Base-by-base conservation (phyloP, 2,888 invertebrate species). In the Biston stratarius region DNA sequence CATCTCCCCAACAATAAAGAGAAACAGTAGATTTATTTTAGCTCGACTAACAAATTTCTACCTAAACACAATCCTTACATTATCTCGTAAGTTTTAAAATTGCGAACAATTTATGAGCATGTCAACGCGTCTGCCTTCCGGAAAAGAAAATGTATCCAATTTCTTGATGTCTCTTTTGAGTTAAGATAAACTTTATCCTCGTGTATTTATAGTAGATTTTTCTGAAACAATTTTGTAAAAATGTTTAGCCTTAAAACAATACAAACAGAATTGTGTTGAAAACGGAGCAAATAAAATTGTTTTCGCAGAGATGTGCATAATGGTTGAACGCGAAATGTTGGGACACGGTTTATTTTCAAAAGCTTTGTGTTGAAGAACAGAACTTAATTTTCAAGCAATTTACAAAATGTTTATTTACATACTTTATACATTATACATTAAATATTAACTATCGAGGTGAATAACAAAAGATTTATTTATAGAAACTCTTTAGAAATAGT, bases 51-150 rank as follows among this genome's bases (percentile, higher is more conserved):
- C 40, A 24, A 24, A 40, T 10, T 47, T 15, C 14, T 57, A 44
- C 10, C 14, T 10, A 53, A 53, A 14, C 33, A 49, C 9, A 55
- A 34, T n/a, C 38, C 15, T 15, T 2, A 47, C 14, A 24, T 15
- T 24, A 57, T 59, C 53, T 59, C 14, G 33, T 24, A 53, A 64
- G 38, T 64, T 64, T 53, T 42, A 42, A 53, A 53, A 48, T 48
- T 59, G 53, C 53, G 48, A 42, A 47, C 40, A 53, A 59, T 64
- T 64, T 64, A 59, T 59, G 48, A 64, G 45, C 14, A 8, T 42
- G 52, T 58, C 58, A 33, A 9, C 59, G 42, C 14, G 58, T 53
- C 47, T 57, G 57, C 24, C 57, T 59, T 53, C 58, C 40, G 53
- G 47, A 12, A 51, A 58, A 52, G 49, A 38, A 47, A 64, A 64